Evolutionary conservation across 2,888 invertebrate species (phyloP).

Genomic region (Philaethria dido): DNA sequence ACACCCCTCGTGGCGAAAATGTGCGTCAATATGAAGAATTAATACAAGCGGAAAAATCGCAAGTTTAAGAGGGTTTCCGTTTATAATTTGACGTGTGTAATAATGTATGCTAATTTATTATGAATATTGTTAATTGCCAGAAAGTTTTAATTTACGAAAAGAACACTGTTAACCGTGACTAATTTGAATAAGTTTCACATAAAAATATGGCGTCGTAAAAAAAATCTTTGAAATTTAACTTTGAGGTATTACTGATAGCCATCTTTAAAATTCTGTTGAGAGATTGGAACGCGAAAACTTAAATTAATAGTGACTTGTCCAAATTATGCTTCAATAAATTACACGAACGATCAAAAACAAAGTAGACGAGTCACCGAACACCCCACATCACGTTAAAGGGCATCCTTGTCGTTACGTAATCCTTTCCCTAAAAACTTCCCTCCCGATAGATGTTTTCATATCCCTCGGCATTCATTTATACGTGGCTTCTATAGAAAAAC

Average conservation of each 20-base stretch:
- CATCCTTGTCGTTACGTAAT: constrained; percentile 65
- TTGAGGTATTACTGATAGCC: constrained; percentile 7
- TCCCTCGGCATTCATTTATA: constrained; percentile 76
- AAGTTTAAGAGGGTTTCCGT: constrained; percentile 44
- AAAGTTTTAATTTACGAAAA: constrained; percentile 13
- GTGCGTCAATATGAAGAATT: constrained; percentile 79
- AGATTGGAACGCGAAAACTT: constrained; percentile 23
- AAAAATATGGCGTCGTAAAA: background rate
- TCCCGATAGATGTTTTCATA: constrained; percentile 81
- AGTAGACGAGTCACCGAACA: constrained; percentile 47
- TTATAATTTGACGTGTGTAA: constrained; percentile 19
- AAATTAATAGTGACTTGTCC: constrained; percentile 40
- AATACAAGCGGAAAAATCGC: constrained; percentile 77
- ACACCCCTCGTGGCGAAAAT: constrained; percentile 51
- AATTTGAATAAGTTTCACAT: constrained; percentile 18
- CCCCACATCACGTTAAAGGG: constrained; percentile 57
- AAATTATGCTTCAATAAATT: constrained; percentile 45
- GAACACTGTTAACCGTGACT: constrained; percentile 3
- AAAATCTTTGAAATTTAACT: background rate
- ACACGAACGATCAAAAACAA: constrained; percentile 45
- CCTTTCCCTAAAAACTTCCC: constrained; percentile 75
- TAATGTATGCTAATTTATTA: constrained; percentile 21
- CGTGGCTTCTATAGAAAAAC: constrained; percentile 79
- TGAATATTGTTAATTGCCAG: constrained; percentile 24
- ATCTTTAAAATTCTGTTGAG: background rate